Evolutionary conservation across 64 coral and sea anemone genomes (phyloP).

Genomic region (Stichodactyla mertensii): DNA sequence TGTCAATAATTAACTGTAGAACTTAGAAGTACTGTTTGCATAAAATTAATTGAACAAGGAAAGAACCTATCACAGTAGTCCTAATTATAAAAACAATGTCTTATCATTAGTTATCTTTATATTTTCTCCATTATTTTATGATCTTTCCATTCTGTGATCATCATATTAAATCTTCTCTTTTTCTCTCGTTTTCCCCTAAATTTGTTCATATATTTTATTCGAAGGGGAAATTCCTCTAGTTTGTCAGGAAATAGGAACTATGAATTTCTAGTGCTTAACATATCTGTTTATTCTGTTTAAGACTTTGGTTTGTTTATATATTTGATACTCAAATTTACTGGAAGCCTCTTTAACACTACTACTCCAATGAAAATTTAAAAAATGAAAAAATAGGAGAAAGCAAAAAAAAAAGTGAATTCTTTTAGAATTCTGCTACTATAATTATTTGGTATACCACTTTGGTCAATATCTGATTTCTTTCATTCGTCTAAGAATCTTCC

Average conservation of each 20-base stretch:
- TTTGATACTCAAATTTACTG: not conserved
- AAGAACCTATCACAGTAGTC: not conserved
- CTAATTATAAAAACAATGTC: not conserved
- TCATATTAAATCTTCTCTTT: not conserved
- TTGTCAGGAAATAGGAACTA: not conserved
- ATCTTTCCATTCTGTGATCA: not conserved
- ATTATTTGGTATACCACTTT: constrained; percentile 1
- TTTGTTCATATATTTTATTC: not conserved
- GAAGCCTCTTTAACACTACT: not conserved
- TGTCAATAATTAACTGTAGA: constrained; percentile 4
- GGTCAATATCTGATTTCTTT: not conserved
- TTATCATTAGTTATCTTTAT: not conserved
- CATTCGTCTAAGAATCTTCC: not conserved
- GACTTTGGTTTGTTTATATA: not conserved
- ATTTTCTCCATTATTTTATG: not conserved
- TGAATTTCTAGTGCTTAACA: not conserved
- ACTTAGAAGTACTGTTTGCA: constrained; percentile 11
- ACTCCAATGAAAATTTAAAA: not conserved
- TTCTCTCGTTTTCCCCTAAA: not conserved
- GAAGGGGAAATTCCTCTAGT: not conserved
- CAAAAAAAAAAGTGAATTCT: not conserved
- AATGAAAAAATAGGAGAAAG: not conserved
- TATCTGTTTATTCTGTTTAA: not conserved
- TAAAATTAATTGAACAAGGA: not conserved
- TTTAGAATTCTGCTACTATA: not conserved